Conservation (phyloP, 2,113 vertebrate species). For the Callithrix jacchus region DNA sequence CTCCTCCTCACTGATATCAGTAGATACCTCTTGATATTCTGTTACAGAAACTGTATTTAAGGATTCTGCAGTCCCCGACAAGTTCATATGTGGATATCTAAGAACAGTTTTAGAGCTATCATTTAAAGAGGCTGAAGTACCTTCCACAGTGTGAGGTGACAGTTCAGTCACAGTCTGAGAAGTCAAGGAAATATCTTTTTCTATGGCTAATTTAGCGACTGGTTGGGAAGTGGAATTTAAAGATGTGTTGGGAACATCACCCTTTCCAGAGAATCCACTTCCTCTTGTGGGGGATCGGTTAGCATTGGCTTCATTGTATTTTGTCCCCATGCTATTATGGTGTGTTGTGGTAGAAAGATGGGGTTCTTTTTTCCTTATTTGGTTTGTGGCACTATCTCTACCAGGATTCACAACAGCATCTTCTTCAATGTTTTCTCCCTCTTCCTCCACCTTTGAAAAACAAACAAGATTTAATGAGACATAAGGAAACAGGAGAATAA, state of each 20-base stretch:
- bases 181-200: conserved; percentile 69
- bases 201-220: conserved; percentile 68
- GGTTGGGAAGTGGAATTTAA: conserved; percentile 79
- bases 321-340: conserved; percentile 74
- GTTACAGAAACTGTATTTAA: conserved; percentile 75
- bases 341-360: conserved; percentile 81
- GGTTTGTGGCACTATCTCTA: conserved; percentile 80
- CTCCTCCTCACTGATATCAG: conserved; percentile 78
- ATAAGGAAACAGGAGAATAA: conserved; percentile 37
- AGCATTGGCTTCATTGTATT: conserved; percentile 76
- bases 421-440: conserved; percentile 76
- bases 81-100: conserved; percentile 59
- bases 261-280: conserved; percentile 74
- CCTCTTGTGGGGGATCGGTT: conserved; percentile 79
- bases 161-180: conserved; percentile 61
- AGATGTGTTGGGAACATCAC: conserved; percentile 76
- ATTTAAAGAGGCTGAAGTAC: conserved; percentile 66
- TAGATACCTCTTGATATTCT: conserved; percentile 77
- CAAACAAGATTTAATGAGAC: conserved; percentile 67
- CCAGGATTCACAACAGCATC: conserved; percentile 75
- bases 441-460: conserved; percentile 84
- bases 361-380: conserved; percentile 82
- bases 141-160: conserved; percentile 54
- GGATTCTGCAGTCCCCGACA: conserved; percentile 69
- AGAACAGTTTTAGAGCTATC: conserved; percentile 43